Conservation (phyloP, 2,888 invertebrate genomes). For the Synergus gifuensis region DNA sequence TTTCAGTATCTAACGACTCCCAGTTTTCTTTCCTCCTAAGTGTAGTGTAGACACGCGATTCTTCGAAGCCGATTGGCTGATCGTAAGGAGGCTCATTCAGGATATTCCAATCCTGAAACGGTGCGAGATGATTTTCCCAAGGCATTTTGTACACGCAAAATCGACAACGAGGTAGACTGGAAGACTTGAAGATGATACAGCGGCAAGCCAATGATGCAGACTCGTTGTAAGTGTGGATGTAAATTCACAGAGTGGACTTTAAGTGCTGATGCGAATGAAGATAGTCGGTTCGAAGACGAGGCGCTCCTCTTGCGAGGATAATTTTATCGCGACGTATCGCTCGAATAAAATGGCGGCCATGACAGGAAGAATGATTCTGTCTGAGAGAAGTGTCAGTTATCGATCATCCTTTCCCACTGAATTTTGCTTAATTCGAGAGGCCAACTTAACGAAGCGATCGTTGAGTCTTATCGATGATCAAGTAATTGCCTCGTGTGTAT, state of each 20-base stretch:
- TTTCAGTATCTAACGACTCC: neutral
- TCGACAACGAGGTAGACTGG: slow-evolving; percentile 4
- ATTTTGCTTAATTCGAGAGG: slow-evolving; percentile 27
- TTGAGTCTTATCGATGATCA: slow-evolving; percentile 46
- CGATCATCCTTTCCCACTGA: slow-evolving; percentile 29
- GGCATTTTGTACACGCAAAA: slow-evolving; percentile 22
- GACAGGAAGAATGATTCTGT: slow-evolving; percentile 14
- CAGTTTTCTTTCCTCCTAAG: neutral
- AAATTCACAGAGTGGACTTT: slow-evolving; percentile 59
- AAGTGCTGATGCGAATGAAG: slow-evolving; percentile 59
- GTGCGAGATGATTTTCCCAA: slow-evolving; percentile 17
- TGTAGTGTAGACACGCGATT: neutral
- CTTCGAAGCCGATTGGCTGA: neutral
- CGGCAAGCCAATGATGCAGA: slow-evolving; percentile 9
- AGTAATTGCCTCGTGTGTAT: slow-evolving; percentile 41
- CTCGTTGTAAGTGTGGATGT: slow-evolving; percentile 43
- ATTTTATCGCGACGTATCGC: slow-evolving; percentile 61
- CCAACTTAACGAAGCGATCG: slow-evolving; percentile 38
- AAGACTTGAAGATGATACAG: slow-evolving; percentile 9
- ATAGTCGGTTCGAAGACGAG: slow-evolving; percentile 53
- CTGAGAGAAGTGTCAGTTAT: slow-evolving; percentile 17
- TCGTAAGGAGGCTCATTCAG: neutral
- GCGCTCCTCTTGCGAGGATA: slow-evolving; percentile 53
- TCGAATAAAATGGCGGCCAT: slow-evolving; percentile 40
- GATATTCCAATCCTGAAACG: neutral